phyloP scores from a whole-genome alignment of 2,797 vertebrate species.

The Brotogeris chrysoptera region DNA sequence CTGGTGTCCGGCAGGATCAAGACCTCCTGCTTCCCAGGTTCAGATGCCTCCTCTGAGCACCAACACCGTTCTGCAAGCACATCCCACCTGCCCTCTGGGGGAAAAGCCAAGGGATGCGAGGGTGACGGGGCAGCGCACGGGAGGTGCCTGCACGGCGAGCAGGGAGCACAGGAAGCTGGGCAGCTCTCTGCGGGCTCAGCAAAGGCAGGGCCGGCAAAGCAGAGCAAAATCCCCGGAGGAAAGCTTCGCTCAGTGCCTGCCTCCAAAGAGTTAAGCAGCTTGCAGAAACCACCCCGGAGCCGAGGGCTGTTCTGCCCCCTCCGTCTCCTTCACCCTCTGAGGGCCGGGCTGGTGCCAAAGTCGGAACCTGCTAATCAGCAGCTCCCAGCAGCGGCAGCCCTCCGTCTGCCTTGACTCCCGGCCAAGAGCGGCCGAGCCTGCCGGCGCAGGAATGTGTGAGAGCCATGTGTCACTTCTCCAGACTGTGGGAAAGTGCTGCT shows the following conservation, averaged over 20 bases:
- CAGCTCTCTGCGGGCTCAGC: neutral
- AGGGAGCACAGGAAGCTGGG: neutral
- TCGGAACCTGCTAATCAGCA: conserved; percentile 79
- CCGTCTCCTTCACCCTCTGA: conserved; percentile 14
- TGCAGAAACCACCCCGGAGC: neutral
- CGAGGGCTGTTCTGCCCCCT: neutral
- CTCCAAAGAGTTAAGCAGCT: conserved; percentile 27
- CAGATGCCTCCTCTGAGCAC: neutral
- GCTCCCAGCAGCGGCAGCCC: conserved; percentile 69
- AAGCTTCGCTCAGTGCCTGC: neutral
- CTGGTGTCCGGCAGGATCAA: neutral
- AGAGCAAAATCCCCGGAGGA: neutral
- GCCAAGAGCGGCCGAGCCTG: conserved; percentile 82
- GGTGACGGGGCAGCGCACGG: rapidly evolving
- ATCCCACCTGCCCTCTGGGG: rapidly evolving
- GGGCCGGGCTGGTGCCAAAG: conserved; percentile 68
- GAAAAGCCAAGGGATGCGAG: rapidly evolving
- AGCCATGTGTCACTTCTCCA: conserved; percentile 97
- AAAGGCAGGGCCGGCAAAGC: neutral
- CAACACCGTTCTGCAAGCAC: rapidly evolving
- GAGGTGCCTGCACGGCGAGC: neutral
- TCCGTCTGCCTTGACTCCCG: conserved; percentile 78
- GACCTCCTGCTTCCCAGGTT: neutral
- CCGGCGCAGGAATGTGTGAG: conserved; percentile 95
- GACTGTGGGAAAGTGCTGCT: conserved; percentile 99